Conservation (phyloP, 2,113 vertebrate genomes). For the Clarias batrachus region DNA sequence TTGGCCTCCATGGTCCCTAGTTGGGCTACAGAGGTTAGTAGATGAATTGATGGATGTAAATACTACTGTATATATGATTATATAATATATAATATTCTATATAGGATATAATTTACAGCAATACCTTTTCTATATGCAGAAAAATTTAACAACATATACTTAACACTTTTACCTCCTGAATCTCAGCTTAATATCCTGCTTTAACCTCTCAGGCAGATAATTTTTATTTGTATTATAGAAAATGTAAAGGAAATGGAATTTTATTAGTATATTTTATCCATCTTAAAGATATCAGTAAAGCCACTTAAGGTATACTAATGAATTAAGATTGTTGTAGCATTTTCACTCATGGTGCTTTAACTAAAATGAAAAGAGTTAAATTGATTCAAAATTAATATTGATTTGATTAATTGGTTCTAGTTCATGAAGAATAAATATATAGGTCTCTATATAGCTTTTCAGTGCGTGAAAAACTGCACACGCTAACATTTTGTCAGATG, state of each 20-base stretch:
- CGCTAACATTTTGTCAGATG: too few relatives aligned
- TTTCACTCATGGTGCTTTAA: not conserved
- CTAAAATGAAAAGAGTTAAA: not conserved
- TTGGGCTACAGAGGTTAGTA: too few relatives aligned
- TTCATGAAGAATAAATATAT: not conserved
- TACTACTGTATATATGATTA: too few relatives aligned
- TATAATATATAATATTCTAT: not conserved
- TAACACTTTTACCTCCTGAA: not conserved
- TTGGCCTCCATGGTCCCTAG: too few relatives aligned
- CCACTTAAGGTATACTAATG: not conserved
- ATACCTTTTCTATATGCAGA: conserved; percentile 1
- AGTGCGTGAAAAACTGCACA: not conserved
- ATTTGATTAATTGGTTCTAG: conserved; percentile 1
- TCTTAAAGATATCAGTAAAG: not conserved
- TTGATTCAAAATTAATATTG: not conserved
- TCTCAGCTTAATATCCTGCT: not conserved
- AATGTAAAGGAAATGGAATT: not conserved
- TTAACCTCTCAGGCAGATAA: not conserved
- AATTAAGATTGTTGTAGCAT: not conserved
- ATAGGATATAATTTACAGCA: conserved; percentile 47
- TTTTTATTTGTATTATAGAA: not conserved
- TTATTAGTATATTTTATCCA: not conserved
- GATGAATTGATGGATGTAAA: too few relatives aligned
- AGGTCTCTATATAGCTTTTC: not conserved
- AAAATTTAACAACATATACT: not conserved